phyloP scores from a whole-genome alignment of 2,113 vertebrate genomes.

The Oxygymnocypris stewartii region DNA sequence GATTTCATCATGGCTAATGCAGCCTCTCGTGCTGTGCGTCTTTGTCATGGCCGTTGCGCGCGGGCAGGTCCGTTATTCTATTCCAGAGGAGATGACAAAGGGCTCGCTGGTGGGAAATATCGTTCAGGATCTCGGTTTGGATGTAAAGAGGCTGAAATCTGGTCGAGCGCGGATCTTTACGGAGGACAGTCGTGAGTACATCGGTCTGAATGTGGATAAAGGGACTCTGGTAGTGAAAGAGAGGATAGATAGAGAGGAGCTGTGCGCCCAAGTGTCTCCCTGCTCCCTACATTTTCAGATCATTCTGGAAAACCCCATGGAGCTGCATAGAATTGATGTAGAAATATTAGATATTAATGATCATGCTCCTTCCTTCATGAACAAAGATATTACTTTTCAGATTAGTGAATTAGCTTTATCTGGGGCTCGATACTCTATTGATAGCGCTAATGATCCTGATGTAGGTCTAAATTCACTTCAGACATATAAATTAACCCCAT shows the following conservation, averaged over 20 bases:
- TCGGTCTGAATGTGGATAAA: conserved; percentile 50
- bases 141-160: conserved; percentile 54
- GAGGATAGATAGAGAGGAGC: conserved; percentile 63
- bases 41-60: conserved; percentile 34
- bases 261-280: conserved; percentile 57
- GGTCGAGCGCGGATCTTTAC: conserved; percentile 54
- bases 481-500: conserved; percentile 70
- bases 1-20: conserved; percentile 22
- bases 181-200: conserved; percentile 59
- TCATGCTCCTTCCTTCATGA: conserved; percentile 26
- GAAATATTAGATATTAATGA: conserved; percentile 77
- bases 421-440: conserved; percentile 77
- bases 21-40: conserved; percentile 15
- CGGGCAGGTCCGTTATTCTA: conserved; percentile 43
- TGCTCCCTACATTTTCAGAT: conserved; percentile 65
- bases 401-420: conserved; percentile 77
- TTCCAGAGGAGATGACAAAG: conserved; percentile 51
- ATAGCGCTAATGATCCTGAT: conserved; percentile 76
- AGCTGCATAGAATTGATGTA: conserved; percentile 70
- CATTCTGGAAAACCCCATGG: conserved; percentile 67
- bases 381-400: conserved; percentile 73
- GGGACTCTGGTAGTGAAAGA: conserved; percentile 53
- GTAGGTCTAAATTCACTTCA: conserved; percentile 72
- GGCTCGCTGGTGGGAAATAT: conserved; percentile 52
- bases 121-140: conserved; percentile 52